Evolutionary conservation across 2,113 vertebrate species (phyloP), one percentile per base, ranked within the genome.

Genomic region (Pachyramphus minor): DNA sequence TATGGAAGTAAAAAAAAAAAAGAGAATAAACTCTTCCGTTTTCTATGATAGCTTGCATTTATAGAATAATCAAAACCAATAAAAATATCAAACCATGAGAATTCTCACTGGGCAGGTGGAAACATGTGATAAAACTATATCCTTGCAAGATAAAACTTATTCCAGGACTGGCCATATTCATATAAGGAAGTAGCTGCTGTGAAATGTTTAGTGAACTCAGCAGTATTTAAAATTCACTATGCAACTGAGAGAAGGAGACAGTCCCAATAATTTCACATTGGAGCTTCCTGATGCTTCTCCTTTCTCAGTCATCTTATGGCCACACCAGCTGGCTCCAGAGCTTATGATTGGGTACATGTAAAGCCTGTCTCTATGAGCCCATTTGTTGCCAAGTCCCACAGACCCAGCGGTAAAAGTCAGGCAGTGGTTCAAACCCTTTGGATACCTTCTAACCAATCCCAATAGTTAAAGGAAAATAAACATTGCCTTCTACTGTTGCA

Each of bases 281-380:
- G 22, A 12, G 5, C 15, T 56, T 73, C 50, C 22, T 4, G 3
- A 35, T 53, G 44, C 21, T 56, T 28, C 4, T 17, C 8, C 20
- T 73, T 49, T 33, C 17, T 80, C 23, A 4, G 18, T 41, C 42
- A 49, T 37, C 8, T 53, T 69, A 64, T 0, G 1, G 31, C 13
- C 17, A 45, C 16, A 88, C 63, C 25, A 69, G 28, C 7, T 0
- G 0, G 4, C 9, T 64, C 30, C 47, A 56, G 44, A 5, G 3
- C 11, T 78, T 58, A 30, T 8, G 17, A 6, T 0, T 68, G 44
- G 14, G 11, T 27, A 19, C 14, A 11, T 1, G 2, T 6, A 86
- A 86, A 73, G 9, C 6, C 35, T 69, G 14, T 17, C 11, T 58
- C 21, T 35, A 66, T 56, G 52, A 78, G 9, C 9, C 5, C 28